These are phyloP conservation scores for Palythoa caribaeorum DNA, from an alignment of 92 coral and sea anemone genomes.

Conservation along the genomic window DNA sequence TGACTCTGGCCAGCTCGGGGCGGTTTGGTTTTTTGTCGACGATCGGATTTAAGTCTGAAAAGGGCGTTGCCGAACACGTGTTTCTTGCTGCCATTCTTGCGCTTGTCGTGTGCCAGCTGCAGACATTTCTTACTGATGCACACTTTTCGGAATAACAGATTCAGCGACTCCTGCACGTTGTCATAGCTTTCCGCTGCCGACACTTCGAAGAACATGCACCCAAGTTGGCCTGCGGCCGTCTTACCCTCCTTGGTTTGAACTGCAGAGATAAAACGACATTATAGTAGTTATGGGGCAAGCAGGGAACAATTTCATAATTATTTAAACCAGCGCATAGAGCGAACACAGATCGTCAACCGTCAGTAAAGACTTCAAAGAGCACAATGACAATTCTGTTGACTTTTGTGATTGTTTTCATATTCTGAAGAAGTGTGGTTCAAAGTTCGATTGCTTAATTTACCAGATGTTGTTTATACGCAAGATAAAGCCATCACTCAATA, in stretches of 20 bases:
- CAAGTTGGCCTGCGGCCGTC: constrained; percentile 93
- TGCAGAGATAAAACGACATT: constrained; percentile 37
- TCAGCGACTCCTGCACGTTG: constrained; percentile 89
- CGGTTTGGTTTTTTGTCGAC: constrained; percentile 34
- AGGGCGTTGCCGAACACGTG: constrained; percentile 90
- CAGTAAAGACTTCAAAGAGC: background rate
- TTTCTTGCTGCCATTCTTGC: constrained; percentile 77
- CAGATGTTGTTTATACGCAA: no score
- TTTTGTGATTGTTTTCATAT: no score
- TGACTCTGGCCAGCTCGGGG: constrained; percentile 45
- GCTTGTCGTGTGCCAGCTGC: constrained; percentile 74
- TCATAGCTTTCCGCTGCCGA: constrained; percentile 97
- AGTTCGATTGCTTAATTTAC: no score
- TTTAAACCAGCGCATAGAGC: background rate
- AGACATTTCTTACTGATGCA: constrained; percentile 76
- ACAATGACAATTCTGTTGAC: no score
- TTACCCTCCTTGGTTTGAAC: constrained; percentile 92
- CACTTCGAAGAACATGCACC: constrained; percentile 97
- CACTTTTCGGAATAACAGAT: constrained; percentile 83
- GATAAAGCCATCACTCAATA: no score
- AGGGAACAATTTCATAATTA: background rate
- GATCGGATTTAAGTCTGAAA: constrained; percentile 76
- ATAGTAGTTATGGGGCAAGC: no score
- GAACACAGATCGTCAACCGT: no score
- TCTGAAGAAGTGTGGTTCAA: no score